Percentiles rank a stretch among this genome's conserved stretches.
These are phyloP conservation scores for Liasis olivaceus DNA, from an alignment of 2,797 vertebrate species.

Conservation along the genomic window DNA sequence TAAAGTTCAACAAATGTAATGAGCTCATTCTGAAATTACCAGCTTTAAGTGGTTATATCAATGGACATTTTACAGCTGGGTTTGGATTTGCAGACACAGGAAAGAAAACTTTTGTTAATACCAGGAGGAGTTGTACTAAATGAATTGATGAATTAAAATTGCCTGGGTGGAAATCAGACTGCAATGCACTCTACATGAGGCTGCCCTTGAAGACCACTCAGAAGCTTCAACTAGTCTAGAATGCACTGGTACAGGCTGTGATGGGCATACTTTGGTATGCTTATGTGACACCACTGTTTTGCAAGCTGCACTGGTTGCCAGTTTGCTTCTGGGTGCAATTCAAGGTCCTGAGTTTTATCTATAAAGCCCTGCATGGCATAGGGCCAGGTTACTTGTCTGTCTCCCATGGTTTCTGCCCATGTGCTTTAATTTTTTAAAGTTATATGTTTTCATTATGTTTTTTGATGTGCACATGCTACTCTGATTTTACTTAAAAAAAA, in stretches of 20 bases:
- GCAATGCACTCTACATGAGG: too few species aligned
- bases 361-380: background rate
- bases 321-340: too few species aligned
- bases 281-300: too few species aligned
- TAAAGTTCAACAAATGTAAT: conserved; percentile 26
- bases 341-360: too few species aligned
- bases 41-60: background rate
- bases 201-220: too few species aligned
- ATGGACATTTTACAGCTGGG: conserved; percentile 1
- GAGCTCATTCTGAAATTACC: conserved; percentile 5
- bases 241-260: too few species aligned
- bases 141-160: background rate
- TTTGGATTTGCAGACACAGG: background rate
- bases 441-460: background rate
- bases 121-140: background rate
- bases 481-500: background rate
- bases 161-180: background rate
- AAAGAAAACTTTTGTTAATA: background rate
- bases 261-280: too few species aligned
- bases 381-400: background rate
- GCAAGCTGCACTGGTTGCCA: too few species aligned
- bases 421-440: background rate
- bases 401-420: background rate
- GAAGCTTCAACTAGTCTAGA: too few species aligned
- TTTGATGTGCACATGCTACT: background rate